phyloP scores from a whole-genome alignment of 2,797 vertebrate genomes.

The Rhynchotus rufescens region DNA sequence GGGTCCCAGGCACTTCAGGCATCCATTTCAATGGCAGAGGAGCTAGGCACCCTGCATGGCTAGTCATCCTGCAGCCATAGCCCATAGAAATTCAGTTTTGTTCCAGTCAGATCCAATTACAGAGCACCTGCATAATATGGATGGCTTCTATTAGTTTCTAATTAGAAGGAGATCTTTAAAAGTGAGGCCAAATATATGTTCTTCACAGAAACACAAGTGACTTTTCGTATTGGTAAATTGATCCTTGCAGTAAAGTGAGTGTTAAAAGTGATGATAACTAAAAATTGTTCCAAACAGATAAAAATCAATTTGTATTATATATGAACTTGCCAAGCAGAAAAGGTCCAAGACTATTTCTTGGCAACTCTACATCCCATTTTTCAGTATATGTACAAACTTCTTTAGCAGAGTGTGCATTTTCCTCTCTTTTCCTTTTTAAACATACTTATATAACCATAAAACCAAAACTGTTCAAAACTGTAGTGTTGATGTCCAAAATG shows the following conservation, averaged over 20 bases:
- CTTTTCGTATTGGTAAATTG: neutral
- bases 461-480: neutral
- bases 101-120: neutral
- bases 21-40: neutral
- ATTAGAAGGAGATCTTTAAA: neutral
- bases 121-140: neutral
- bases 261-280: neutral
- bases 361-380: neutral
- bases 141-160: neutral
- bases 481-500: neutral
- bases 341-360: neutral
- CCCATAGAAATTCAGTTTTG: neutral
- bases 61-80: neutral
- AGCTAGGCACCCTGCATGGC: fast-evolving
- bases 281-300: neutral
- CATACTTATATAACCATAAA: neutral
- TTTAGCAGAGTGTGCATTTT: neutral
- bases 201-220: neutral
- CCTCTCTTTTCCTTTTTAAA: neutral
- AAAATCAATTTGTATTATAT: neutral
- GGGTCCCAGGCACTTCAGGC: neutral
- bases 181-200: neutral
- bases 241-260: neutral
- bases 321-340: neutral
- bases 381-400: neutral